A percentile compares a stretch with the other conserved stretches of the same genome.
phyloP scores from a whole-genome alignment of 2,797 vertebrate species.

The Artibeus lituratus region DNA sequence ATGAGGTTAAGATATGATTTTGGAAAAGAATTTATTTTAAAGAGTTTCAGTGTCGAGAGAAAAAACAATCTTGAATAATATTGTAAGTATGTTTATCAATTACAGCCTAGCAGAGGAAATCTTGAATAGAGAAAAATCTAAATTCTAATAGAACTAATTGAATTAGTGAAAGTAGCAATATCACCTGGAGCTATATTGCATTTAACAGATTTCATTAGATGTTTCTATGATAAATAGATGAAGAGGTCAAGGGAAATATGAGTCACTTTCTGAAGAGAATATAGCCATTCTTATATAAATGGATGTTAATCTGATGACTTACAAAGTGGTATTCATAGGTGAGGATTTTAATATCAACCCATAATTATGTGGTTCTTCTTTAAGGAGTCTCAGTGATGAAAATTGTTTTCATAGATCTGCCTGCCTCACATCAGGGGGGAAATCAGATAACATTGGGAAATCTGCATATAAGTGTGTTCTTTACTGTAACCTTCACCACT shows the following conservation, averaged over 20 bases:
- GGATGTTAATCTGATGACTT: slow-evolving; percentile 11
- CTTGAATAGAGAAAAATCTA: neutral
- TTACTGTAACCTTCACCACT: neutral
- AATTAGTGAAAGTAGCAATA: slow-evolving; percentile 13
- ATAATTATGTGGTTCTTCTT: neutral
- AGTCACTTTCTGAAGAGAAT: neutral
- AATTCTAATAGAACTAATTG: slow-evolving; percentile 38
- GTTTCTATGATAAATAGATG: neutral
- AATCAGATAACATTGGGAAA: neutral
- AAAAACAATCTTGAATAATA: neutral
- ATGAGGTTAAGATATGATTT: slow-evolving; percentile 47
- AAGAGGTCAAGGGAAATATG: neutral
- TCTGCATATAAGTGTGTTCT: neutral
- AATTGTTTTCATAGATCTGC: neutral
- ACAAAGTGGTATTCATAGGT: neutral
- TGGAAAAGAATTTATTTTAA: slow-evolving; percentile 39
- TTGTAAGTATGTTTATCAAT: slow-evolving; percentile 29
- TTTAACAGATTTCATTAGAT: neutral
- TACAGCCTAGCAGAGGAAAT: neutral
- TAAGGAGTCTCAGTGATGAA: neutral
- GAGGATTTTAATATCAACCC: neutral
- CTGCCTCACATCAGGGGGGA: neutral
- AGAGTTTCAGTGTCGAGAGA: neutral
- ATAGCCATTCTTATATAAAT: neutral
- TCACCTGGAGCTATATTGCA: neutral